Percentiles rank a stretch among this genome's conserved stretches.
Evolutionary conservation across 2,113 vertebrate species (phyloP).

Genomic region (Piprites chloris): DNA sequence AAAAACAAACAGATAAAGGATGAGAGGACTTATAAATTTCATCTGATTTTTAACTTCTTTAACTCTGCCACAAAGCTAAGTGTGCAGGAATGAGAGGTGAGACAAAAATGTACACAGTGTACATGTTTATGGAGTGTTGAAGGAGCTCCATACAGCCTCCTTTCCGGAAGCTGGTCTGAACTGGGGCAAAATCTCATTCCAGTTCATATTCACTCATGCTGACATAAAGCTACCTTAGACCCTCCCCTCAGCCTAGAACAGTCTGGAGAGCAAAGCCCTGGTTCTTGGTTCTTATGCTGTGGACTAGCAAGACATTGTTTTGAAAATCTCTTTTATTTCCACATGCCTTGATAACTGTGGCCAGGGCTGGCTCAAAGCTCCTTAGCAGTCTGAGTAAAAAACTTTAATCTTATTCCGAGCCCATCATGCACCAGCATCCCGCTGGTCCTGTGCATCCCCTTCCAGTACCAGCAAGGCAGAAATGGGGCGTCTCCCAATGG

Average conservation of each 20-base stretch:
- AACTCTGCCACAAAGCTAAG: background rate
- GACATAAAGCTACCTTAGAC: background rate
- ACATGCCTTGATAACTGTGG: background rate
- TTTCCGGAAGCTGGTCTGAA: background rate
- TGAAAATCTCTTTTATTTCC: background rate
- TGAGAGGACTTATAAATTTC: background rate
- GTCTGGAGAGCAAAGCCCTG: background rate
- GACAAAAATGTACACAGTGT: background rate
- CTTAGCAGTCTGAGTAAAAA: background rate
- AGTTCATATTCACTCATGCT: background rate
- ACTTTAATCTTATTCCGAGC: background rate
- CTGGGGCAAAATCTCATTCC: background rate
- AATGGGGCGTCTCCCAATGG: background rate
- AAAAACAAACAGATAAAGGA: background rate
- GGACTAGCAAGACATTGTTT: background rate
- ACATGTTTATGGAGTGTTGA: background rate
- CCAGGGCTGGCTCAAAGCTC: background rate
- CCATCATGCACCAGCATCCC: background rate
- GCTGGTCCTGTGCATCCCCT: background rate
- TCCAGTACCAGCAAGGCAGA: background rate
- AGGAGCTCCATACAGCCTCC: background rate
- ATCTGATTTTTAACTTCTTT: background rate
- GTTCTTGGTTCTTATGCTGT: rapidly evolving
- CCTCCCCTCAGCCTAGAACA: background rate
- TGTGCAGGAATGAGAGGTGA: background rate